These are phyloP conservation scores for Coranthus polyacanthus DNA, from an alignment of 2,797 vertebrate genomes.

Conservation along the genomic window DNA sequence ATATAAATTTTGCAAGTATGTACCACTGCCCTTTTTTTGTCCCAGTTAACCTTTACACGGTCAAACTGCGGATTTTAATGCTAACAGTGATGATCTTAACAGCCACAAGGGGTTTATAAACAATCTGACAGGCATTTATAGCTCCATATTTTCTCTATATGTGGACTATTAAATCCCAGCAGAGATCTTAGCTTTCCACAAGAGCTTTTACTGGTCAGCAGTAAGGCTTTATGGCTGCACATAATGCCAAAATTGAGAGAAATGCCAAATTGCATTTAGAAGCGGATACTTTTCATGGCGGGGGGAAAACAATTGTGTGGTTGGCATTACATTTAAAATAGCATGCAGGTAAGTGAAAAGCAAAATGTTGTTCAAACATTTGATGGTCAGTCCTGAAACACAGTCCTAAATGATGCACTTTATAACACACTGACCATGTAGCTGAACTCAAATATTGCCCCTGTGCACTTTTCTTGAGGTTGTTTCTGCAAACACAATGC, in stretches of 20 bases:
- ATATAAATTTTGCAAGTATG: slow-evolving; percentile 29
- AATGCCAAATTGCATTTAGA: slow-evolving; percentile 15
- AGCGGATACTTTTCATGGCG: slow-evolving; percentile 6
- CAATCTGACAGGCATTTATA: slow-evolving; percentile 39
- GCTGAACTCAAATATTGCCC: background rate
- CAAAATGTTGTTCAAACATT: background rate
- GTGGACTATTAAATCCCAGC: slow-evolving; percentile 40
- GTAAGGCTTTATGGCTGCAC: slow-evolving; percentile 24
- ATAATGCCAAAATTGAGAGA: slow-evolving; percentile 1
- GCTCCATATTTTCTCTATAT: slow-evolving; percentile 34
- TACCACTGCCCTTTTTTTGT: slow-evolving; percentile 20
- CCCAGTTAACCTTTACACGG: slow-evolving; percentile 31
- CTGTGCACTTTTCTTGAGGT: background rate
- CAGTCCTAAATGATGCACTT: background rate
- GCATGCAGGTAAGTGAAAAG: slow-evolving; percentile 2
- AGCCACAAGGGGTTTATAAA: slow-evolving; percentile 36
- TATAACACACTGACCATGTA: background rate
- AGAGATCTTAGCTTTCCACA: slow-evolving; percentile 31
- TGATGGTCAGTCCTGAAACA: background rate
- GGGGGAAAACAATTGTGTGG: background rate
- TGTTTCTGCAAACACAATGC: background rate
- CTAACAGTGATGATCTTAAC: slow-evolving; percentile 35
- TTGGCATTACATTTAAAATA: slow-evolving; percentile 1
- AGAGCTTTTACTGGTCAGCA: slow-evolving; percentile 23
- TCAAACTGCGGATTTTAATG: slow-evolving; percentile 33